Base-by-base conservation (phyloP, 1,140 invertebrate species). In the Plectrocnemia conspersa region DNA sequence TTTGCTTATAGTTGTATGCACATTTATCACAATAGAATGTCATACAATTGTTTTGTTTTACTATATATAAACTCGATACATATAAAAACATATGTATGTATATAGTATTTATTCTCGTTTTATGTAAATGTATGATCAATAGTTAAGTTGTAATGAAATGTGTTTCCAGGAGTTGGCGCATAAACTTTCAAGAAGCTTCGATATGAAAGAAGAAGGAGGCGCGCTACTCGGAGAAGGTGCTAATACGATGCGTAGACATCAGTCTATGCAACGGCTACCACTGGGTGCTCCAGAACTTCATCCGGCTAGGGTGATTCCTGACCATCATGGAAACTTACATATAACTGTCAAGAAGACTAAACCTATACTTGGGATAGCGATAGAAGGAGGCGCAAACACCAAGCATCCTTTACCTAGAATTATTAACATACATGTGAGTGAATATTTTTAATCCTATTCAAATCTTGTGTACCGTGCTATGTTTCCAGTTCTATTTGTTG, bases 331-430 rank as follows among this genome's bases (percentile, higher is more conserved):
- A 54, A 88, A 90, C 72, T 80, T 90, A 63, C 79, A 88, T 65
- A 87, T 91, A 64, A 88, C 84, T 54, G 88, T 92, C 58, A 89
- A 84, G 72, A 97, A 97, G 74, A 91, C 85, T 15, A 93, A 93
- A 75, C 89, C 92, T 33, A 91, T 93, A 65, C 80, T 97, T 59
- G 94, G 94, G 55, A 93, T 98, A 63, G 93, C 93, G 42, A 97
- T 98, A 64, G 93, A 97, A 78, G 95, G 95, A 54, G 95, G 95
- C 42, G 86, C 88, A 58, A 94, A 97, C 72, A 96, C 93, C 36
- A 88, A 89, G 67, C 93, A 97, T 75, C 88, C 90, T 38, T 78
- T 96, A 60, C 93, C 93, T 22, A 82, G 91, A 67, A 95, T 98
- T 66, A 95, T 97, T 64, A 94, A 94, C 73, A 95, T 98, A 68